Base-by-base conservation (phyloP, 2,888 invertebrate species). In the Nephrocerus scutellatus region DNA sequence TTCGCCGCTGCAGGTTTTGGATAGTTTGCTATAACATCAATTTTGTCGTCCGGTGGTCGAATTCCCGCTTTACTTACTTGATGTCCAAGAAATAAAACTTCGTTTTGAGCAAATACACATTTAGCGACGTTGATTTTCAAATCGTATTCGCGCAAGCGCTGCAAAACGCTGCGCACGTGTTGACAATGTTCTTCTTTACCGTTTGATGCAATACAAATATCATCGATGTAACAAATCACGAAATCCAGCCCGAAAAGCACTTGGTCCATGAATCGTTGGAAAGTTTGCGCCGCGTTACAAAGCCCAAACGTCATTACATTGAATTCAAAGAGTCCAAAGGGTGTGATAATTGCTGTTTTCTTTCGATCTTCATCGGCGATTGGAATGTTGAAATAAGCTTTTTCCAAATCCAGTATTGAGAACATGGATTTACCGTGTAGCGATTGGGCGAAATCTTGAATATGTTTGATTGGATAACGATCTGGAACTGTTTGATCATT, bases 271-370 rank as follows among this genome's bases (percentile, higher is more conserved):
- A 60, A 53, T 5, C 56, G 41, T 39, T 61, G 59, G 36, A 65
- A 66, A 1, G 59, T 59, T 24, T 60, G 59, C 3, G 53, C 56
- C 1, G 61, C 60, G 38, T 63, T 63, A 0, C 57, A 43, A 3
- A 66, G 43, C 1, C 62, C 63, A 36, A 62, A 66, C 0, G 55
- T 50, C 60, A 61, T 62, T 5, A 16, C 20, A 0, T 47, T 32
- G 30, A 54, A 59, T 41, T 63, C 60, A 33, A 54, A 65, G 5
- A 60, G 43, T 4, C 59, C 59, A 38, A 63, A 63, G 0, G 60
- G 60, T 3, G 62, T 64, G 7, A 46, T 59, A 4, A 65, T 55
- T 2, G 47, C 47, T 8, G 46, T 48, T 45, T 64, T 61, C 2
- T 36, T 45, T 3, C 60, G 46, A 33, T 60, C 54, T 3, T 38